Conservation (phyloP, 2,888 invertebrate genomes). For the Sussaba pulchella region DNA sequence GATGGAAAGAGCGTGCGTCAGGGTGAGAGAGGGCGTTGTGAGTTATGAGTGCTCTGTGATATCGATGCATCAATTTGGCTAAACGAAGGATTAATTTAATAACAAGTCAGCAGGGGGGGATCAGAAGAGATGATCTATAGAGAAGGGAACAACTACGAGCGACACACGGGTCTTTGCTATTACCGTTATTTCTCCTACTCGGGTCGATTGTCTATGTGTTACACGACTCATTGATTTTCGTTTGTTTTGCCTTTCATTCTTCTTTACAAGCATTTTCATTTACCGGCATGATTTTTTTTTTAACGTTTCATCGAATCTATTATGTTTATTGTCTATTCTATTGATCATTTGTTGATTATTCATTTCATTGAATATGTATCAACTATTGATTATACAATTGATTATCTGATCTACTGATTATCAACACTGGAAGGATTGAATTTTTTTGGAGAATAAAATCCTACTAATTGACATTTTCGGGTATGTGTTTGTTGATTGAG, state of each 20-base stretch:
- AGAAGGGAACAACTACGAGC: slow-evolving; percentile 74
- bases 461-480: no score
- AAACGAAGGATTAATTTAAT: slow-evolving; percentile 85
- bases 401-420: no score
- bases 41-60: slow-evolving; percentile 84
- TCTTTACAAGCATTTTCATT: not conserved
- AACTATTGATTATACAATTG: no score
- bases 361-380: no score
- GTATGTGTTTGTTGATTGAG: no score
- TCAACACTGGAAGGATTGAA: no score
- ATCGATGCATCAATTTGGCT: slow-evolving; percentile 85
- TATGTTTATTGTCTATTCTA: no score
- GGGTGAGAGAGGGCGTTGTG: slow-evolving; percentile 77
- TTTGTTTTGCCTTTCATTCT: slow-evolving; percentile 12
- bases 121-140: slow-evolving; percentile 79
- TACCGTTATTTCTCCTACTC: slow-evolving; percentile 18
- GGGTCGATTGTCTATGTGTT: slow-evolving; percentile 2
- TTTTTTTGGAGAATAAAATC: no score
- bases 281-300: not conserved
- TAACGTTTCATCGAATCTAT: no score
- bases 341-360: no score
- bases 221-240: slow-evolving; percentile 19
- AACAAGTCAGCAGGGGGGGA: slow-evolving; percentile 81
- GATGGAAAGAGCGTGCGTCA: slow-evolving; percentile 31
- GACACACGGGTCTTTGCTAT: slow-evolving; percentile 56